Percentiles rank a stretch among this genome's conserved stretches.
Conservation (phyloP, 1,140 invertebrate genomes). For the Oryctes rhinoceros region DNA sequence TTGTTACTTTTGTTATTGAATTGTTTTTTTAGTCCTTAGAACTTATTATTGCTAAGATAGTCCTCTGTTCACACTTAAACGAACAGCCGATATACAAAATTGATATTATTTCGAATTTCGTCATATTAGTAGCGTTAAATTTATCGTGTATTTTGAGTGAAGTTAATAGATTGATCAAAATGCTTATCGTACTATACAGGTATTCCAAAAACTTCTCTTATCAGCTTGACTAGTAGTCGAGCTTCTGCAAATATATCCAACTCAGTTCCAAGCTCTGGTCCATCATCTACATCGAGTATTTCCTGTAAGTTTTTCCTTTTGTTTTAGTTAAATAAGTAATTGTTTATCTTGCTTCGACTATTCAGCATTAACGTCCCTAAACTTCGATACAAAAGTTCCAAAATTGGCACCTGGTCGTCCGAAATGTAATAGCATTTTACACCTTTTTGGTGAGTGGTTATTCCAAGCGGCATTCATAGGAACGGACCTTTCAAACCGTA, state of each 20-base stretch:
- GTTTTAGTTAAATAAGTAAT: conserved; percentile 18
- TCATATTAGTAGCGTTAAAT: too few relatives aligned
- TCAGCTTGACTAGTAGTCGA: conserved; percentile 77
- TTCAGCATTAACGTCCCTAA: conserved; percentile 60
- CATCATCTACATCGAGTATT: conserved; percentile 72
- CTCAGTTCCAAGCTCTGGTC: conserved; percentile 66
- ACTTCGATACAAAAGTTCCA: conserved; percentile 58
- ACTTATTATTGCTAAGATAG: too few relatives aligned
- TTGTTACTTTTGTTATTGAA: too few relatives aligned
- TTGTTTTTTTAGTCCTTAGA: too few relatives aligned
- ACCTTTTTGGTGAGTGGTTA: conserved; percentile 96
- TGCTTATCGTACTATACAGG: conserved; percentile 63
- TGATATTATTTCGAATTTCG: too few relatives aligned
- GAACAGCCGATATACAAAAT: too few relatives aligned
- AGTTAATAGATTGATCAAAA: neutral
- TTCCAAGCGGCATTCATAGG: conserved; percentile 95
- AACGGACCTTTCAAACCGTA: conserved; percentile 68
- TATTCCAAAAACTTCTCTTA: conserved; percentile 80
- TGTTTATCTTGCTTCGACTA: conserved; percentile 40
- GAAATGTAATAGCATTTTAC: conserved; percentile 90
- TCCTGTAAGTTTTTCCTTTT: conserved; percentile 66
- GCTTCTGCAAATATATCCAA: conserved; percentile 57
- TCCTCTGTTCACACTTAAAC: too few relatives aligned
- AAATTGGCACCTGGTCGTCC: conserved; percentile 77
- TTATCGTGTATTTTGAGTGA: neutral